Percentiles rank a stretch among this genome's conserved stretches.
These are phyloP conservation scores for Brevimyrus niger DNA, from an alignment of 2,113 vertebrate genomes.

Conservation along the genomic window DNA sequence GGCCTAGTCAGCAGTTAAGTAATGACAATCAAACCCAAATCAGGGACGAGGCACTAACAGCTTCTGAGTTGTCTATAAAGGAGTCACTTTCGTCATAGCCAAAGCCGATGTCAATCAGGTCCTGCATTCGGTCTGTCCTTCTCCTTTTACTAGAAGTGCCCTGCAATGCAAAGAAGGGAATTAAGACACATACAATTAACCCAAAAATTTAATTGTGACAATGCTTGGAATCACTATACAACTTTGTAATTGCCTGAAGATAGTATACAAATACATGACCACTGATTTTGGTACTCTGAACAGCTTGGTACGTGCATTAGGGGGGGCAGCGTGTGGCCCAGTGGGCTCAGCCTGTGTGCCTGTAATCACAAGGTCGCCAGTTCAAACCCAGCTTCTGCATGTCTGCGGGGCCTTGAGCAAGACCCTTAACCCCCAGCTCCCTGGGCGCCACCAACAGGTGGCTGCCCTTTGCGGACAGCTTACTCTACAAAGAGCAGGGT, in stretches of 20 bases:
- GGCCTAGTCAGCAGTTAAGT: background rate
- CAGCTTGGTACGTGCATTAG: background rate
- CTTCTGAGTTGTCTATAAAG: constrained; percentile 97
- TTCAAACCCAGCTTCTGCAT: no score
- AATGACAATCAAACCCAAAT: background rate
- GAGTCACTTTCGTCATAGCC: constrained; percentile 96
- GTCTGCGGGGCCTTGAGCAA: no score
- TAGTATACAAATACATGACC: background rate
- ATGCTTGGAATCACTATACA: background rate
- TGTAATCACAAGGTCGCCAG: no score
- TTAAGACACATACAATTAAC: background rate
- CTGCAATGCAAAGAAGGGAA: constrained; percentile 31
- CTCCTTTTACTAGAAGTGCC: constrained; percentile 76
- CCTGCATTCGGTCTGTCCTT: constrained; percentile 89
- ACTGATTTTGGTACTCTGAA: background rate
- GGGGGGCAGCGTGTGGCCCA: no score
- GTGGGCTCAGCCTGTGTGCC: no score
- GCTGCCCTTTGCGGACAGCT: no score
- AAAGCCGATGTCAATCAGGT: constrained; percentile 94
- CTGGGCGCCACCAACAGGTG: no score
- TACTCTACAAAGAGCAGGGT: no score
- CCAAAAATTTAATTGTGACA: background rate
- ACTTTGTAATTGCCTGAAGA: background rate
- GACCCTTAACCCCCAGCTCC: no score
- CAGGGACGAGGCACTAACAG: constrained; percentile 67